Conservation (phyloP, 1,140 invertebrate genomes). For the Bombus picipes region DNA sequence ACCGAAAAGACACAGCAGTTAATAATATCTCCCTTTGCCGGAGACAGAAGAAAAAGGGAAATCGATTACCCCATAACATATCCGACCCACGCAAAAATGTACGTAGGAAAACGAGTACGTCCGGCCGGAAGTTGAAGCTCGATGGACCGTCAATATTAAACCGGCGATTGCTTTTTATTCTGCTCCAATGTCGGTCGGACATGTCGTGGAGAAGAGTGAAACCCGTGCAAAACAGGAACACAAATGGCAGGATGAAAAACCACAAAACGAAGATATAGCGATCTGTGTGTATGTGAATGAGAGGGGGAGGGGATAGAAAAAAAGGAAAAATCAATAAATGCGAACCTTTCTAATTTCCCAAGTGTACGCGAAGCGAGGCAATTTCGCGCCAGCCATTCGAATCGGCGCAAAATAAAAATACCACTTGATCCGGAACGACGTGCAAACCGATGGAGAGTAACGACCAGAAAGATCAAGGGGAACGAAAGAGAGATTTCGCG, state of each 20-base stretch:
- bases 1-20: neutral
- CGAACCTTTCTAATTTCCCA: constrained; percentile 73
- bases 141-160: constrained; percentile 38
- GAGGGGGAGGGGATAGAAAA: neutral
- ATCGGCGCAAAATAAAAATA: constrained; percentile 55
- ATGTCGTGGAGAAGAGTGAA: constrained; percentile 16
- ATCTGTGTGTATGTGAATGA: too few relatives aligned
- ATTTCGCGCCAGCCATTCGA: constrained; percentile 35
- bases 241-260: neutral
- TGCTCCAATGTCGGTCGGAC: constrained; percentile 1
- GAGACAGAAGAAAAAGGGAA: neutral
- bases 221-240: neutral
- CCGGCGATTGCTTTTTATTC: constrained; percentile 20
- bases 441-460: constrained; percentile 44
- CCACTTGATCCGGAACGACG: constrained; percentile 43
- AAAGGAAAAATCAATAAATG: constrained; percentile 65
- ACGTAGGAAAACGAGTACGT: constrained; percentile 7
- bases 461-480: constrained; percentile 24
- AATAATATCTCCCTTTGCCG: neutral
- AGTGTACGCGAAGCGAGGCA: constrained; percentile 56
- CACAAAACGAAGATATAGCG: neutral
- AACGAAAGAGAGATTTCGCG: neutral
- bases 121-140: constrained; percentile 7
- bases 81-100: neutral
- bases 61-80: neutral